Conservation (phyloP, 2,888 invertebrate species). For the Spialia ferax region DNA sequence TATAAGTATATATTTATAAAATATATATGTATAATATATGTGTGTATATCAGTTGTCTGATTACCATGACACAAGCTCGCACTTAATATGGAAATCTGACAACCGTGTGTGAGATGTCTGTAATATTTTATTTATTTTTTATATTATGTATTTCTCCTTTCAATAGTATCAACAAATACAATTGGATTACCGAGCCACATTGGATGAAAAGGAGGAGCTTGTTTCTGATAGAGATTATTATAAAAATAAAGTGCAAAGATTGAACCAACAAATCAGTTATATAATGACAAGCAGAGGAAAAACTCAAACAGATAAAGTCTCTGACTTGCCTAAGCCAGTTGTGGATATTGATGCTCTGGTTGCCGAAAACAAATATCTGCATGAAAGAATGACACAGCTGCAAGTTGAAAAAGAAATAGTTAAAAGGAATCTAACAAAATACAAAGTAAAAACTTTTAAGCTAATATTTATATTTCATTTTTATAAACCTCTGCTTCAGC, state of each 20-base stretch:
- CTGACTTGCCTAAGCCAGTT: conserved; percentile 74
- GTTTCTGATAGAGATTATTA: conserved; percentile 93
- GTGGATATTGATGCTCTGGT: conserved; percentile 93
- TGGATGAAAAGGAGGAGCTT: conserved; percentile 95
- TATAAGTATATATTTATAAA: too few species aligned
- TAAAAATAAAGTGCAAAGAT: conserved; percentile 92
- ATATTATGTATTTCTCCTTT: neutral
- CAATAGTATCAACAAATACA: conserved; percentile 90
- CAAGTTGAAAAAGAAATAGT: conserved; percentile 93
- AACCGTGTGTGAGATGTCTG: too few species aligned
- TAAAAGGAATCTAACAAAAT: conserved; percentile 90
- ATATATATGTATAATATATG: too few species aligned
- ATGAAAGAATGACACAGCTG: conserved; percentile 92
- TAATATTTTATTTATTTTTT: too few species aligned
- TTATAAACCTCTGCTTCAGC: too few species aligned
- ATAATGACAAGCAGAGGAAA: conserved; percentile 82
- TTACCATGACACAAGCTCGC: too few species aligned
- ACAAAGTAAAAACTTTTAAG: conserved; percentile 85
- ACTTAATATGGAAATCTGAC: too few species aligned
- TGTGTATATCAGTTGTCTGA: too few species aligned
- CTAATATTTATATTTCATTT: neutral
- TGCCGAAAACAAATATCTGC: conserved; percentile 94
- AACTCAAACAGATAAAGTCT: conserved; percentile 62
- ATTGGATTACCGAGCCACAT: conserved; percentile 91
- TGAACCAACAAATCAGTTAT: conserved; percentile 93